phyloP scores from a whole-genome alignment of 2,888 invertebrate species.

The Cynaeus angustus region DNA sequence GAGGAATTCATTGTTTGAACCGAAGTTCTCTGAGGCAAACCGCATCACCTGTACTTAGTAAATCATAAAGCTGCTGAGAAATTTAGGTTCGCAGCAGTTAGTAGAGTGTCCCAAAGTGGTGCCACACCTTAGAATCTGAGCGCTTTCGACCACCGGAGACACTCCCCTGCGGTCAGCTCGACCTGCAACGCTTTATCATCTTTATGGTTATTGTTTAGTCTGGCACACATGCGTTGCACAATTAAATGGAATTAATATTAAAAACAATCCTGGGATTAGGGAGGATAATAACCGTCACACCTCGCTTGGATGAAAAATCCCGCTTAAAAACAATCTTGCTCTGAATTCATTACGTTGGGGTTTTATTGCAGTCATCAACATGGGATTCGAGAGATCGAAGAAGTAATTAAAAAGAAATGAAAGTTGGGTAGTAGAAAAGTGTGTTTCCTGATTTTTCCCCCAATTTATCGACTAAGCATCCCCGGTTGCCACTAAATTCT shows the following conservation, averaged over 20 bases:
- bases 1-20: constrained; percentile 28
- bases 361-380: constrained; percentile 40
- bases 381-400: constrained; percentile 28
- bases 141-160: constrained; percentile 42
- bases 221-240: constrained; percentile 46
- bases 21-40: constrained; percentile 19
- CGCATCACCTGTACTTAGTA: constrained; percentile 43
- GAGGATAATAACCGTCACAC: constrained; percentile 40
- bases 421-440: background rate
- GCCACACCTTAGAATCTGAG: constrained; percentile 43
- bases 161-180: constrained; percentile 49
- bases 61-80: constrained; percentile 40
- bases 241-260: constrained; percentile 50
- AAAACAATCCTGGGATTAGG: constrained; percentile 45
- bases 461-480: constrained; percentile 1
- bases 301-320: constrained; percentile 39
- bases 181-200: constrained; percentile 46
- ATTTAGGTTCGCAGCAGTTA: constrained; percentile 35
- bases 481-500: constrained; percentile 5
- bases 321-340: constrained; percentile 33
- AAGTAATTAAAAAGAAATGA: constrained; percentile 35
- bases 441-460: background rate
- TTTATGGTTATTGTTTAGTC: constrained; percentile 48
- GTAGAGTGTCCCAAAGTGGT: constrained; percentile 42
- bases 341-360: constrained; percentile 25